Conservation (phyloP, 2,797 vertebrate genomes). For the Chromobotia macracanthus region DNA sequence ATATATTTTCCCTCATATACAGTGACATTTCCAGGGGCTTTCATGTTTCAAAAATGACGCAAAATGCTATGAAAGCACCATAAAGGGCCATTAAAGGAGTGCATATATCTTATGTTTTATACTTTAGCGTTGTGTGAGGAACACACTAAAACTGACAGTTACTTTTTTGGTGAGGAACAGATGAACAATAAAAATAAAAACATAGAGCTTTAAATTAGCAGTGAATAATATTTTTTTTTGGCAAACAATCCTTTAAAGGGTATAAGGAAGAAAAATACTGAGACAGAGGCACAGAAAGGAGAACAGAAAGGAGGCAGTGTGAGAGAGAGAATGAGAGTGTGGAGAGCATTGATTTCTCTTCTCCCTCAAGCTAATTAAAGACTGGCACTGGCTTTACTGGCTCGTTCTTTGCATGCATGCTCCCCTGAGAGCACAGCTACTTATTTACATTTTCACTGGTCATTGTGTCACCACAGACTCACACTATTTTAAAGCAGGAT, state of each 20-base stretch:
- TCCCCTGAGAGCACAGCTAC: slow-evolving; percentile 49
- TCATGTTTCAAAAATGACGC: too few relatives aligned
- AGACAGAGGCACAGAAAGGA: not conserved
- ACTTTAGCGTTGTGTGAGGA: not conserved
- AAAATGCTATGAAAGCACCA: too few relatives aligned
- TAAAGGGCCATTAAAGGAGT: not conserved
- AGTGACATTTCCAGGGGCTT: too few relatives aligned
- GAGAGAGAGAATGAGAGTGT: slow-evolving; percentile 57
- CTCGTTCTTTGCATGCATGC: slow-evolving; percentile 38
- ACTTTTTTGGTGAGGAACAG: not conserved
- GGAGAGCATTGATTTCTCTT: slow-evolving; percentile 73
- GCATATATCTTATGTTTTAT: not conserved
- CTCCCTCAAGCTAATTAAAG: slow-evolving; percentile 69
- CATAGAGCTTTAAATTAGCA: not conserved
- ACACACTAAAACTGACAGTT: not conserved
- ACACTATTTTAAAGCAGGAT: not conserved
- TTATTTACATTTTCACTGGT: slow-evolving; percentile 60
- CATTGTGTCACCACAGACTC: slow-evolving; percentile 31
- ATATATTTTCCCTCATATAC: too few relatives aligned
- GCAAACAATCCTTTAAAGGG: not conserved
- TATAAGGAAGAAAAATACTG: not conserved
- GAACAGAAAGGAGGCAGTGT: slow-evolving; percentile 30
- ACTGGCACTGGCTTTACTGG: slow-evolving; percentile 67
- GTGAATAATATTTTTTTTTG: not conserved
- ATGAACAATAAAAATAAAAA: not conserved